phyloP scores from a whole-genome alignment of 2,113 vertebrate species.

The Indicator indicator region DNA sequence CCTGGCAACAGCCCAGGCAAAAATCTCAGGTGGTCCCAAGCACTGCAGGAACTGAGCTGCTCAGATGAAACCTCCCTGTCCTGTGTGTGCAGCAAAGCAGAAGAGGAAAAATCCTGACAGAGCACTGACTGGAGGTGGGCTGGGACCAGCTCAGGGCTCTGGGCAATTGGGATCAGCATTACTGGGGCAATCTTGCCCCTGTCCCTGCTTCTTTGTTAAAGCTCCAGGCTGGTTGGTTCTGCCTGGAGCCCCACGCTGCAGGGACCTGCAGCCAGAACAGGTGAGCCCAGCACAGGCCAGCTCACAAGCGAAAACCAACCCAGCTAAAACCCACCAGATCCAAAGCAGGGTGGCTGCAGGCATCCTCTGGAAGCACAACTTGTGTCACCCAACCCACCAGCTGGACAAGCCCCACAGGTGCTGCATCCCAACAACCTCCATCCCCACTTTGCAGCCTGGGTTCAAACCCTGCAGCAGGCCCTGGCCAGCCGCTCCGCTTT shows the following conservation, averaged over 20 bases:
- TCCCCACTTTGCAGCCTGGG: accelerated
- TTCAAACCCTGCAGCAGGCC: no score
- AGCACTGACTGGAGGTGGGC: accelerated
- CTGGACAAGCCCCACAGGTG: accelerated
- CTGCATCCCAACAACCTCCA: not conserved
- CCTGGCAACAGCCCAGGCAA: not conserved
- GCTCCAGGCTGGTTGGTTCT: accelerated
- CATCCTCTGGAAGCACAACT: not conserved
- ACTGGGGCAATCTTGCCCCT: not conserved
- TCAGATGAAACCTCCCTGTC: not conserved
- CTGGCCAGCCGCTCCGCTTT: accelerated
- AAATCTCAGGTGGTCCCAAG: accelerated
- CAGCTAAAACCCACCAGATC: accelerated
- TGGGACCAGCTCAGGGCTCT: not conserved
- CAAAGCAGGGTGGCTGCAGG: accelerated
- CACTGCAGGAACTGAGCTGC: accelerated
- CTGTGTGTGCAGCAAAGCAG: accelerated
- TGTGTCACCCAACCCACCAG: accelerated
- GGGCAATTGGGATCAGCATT: accelerated
- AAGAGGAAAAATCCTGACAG: not conserved
- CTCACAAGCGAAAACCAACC: not conserved
- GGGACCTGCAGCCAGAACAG: accelerated
- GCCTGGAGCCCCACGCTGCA: not conserved
- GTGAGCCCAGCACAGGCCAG: accelerated
- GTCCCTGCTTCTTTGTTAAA: not conserved